Evolutionary conservation across 2,113 vertebrate species (phyloP).

Genomic region (Pyxicephalus adspersus): DNA sequence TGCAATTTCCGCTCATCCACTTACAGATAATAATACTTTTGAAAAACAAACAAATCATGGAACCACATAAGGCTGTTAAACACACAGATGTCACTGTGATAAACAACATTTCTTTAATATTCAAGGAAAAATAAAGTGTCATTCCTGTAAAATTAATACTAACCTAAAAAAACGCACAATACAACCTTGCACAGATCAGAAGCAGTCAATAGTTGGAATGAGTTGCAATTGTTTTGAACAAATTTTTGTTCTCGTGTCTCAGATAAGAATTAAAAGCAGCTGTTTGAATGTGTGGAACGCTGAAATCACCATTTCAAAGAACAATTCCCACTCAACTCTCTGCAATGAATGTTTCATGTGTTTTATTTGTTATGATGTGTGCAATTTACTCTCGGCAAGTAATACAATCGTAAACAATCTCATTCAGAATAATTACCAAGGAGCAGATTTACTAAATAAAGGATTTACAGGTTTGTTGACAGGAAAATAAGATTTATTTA

Average conservation of each 20-base stretch:
- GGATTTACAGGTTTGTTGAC: too few relatives aligned
- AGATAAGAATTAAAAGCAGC: slow-evolving; percentile 35
- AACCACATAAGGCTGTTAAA: not conserved
- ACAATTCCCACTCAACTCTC: not conserved
- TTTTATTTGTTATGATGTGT: slow-evolving; percentile 22
- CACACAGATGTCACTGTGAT: slow-evolving; percentile 3
- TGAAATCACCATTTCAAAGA: slow-evolving; percentile 5
- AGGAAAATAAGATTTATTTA: not conserved
- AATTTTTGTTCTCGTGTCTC: not conserved
- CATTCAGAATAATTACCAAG: slow-evolving; percentile 1
- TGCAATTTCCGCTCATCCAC: not conserved
- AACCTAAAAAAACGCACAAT: slow-evolving; percentile 3
- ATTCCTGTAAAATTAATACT: slow-evolving; percentile 1
- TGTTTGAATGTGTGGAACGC: not conserved
- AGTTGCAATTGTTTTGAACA: not conserved
- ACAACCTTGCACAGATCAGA: not conserved
- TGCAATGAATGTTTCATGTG: slow-evolving; percentile 11
- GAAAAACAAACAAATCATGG: slow-evolving; percentile 23
- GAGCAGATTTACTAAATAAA: not conserved
- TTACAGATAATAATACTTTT: slow-evolving; percentile 13
- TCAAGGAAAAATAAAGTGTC: not conserved
- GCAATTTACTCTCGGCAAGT: not conserved
- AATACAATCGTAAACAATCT: not conserved
- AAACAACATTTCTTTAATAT: slow-evolving; percentile 13
- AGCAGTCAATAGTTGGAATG: not conserved